Evolutionary conservation across 2,797 vertebrate species (phyloP), one percentile per base, ranked within the genome.

Genomic region (Xerus rutilus): DNA sequence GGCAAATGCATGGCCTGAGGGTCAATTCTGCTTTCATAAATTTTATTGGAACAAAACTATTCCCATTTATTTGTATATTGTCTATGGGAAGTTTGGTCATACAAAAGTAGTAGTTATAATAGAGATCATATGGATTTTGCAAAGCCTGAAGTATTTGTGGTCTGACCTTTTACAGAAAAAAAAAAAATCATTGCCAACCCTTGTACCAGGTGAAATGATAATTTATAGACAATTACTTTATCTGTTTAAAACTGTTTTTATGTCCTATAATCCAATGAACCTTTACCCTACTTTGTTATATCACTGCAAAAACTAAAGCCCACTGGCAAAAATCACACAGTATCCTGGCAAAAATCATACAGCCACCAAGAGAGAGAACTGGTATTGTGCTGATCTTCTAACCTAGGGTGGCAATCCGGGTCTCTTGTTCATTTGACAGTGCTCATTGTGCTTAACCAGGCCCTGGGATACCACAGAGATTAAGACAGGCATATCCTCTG

Each of bases 111-210:
- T 82, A 85, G n/a, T 10, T n/a, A 45, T 39, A 52, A 77, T 43
- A n/a, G 73, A 89, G 23, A 39, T 69, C 64, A 72, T 73, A 47
- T 45, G 54, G 47, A 54, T 94, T 49, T 72, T 62, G 59, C 20
- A 89, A 89, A 86, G 45, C 23, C 47, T 85, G 67, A 84, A 97
- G 87, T 83, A 89, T 95, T 93, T 87, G 64, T 77, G 89, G 0
- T 69, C 65, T 94, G 32, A 5, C 74, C 21, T 54, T 72, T 89
- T 89, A 54, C 8, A 77, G 32, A 47, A 93, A 89, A 93, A 89
- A 72, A 88, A 20, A 39, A 49, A 49, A 49, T 12, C 49, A 64
- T 21, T 82, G 30, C 47, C 5, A 67, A 86, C 54, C 6, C 2
- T 21, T 88, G 35, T 43, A 49, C 32, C 57, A 78, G 25, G 32